Base-by-base conservation (phyloP, 2,797 vertebrate species). In the Sphenopsis melanotis region DNA sequence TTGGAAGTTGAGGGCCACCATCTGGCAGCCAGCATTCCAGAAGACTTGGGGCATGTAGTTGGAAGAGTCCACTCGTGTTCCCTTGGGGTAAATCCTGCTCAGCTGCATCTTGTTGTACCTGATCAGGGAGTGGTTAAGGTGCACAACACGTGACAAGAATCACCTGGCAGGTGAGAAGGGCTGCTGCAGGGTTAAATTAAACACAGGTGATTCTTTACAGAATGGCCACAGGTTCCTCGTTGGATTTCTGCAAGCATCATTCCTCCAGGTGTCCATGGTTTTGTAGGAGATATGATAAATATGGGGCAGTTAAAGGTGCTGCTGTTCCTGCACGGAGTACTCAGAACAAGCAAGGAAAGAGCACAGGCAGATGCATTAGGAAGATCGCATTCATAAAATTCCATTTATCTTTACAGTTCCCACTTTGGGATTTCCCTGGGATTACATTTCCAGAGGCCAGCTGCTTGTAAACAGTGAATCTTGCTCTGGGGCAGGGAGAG, bases 31-130 rank as follows among this genome's bases (percentile, higher is more conserved):
- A 0, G 99, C 98, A 1, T 99, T 99, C 99, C 99, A 99, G 95
- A 99, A 99, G 80, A 99, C 98, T 92, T 99, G 99, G 29, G 99
- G 99, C 98, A 99, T 99, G 95, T 99, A 99, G 98, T 99, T 99
- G 10, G 99, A 99, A 21, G 99, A 99, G 97, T 99, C 99, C 79
- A 99, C 99, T 26, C 99, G 98, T 2, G 99, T 99, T 87, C 99
- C 99, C 98, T 99, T 99, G 4, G 99, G 99, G 95, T 99, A 99
- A 95, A 99, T 99, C 90, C 99, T 98, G 96, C 99, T 99, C 77
- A 99, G 98, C 96, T 99, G 99, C 97, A 99, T 98, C 96, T 99
- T 99, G 97, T 99, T 99, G 97, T 99, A 99, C 97, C 99, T 99
- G 96, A 92, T 94, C 34, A 42, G 49, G 61, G 70, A 91, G 78